These are phyloP conservation scores for Stomatorhinus walkeri DNA, from an alignment of 2,797 vertebrate species.

Conservation along the genomic window DNA sequence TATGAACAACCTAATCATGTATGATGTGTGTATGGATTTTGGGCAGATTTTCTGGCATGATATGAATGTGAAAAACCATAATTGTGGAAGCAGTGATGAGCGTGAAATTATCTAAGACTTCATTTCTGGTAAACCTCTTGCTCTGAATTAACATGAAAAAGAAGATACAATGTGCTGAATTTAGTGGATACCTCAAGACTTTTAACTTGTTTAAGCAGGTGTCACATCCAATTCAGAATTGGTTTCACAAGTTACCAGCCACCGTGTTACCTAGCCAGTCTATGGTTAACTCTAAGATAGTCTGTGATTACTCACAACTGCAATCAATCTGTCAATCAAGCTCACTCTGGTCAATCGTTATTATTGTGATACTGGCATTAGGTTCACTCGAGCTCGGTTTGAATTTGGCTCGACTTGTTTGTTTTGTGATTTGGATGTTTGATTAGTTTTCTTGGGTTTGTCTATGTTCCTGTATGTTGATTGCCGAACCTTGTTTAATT, in stretches of 20 bases:
- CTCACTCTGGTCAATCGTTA: background rate
- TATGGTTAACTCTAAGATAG: background rate
- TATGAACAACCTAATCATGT: conserved; percentile 1
- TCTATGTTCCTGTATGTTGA: background rate
- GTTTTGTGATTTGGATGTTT: background rate
- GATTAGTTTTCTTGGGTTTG: background rate
- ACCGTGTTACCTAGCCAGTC: background rate
- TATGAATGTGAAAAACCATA: background rate
- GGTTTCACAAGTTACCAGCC: background rate
- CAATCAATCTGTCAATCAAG: background rate
- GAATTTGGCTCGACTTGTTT: background rate
- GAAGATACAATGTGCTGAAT: background rate
- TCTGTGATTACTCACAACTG: background rate
- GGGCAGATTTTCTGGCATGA: background rate
- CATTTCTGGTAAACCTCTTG: background rate
- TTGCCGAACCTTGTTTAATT: background rate
- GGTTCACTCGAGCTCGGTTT: background rate
- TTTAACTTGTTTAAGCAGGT: background rate
- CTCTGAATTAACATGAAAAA: background rate
- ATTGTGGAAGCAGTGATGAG: background rate
- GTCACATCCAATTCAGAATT: background rate
- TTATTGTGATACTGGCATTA: background rate
- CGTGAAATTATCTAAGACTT: background rate
- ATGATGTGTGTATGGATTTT: background rate
- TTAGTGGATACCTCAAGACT: background rate